Evolutionary conservation across 1,140 invertebrate genomes (phyloP), one percentile per base, ranked within the genome.

Genomic region (Papilio helenus): DNA sequence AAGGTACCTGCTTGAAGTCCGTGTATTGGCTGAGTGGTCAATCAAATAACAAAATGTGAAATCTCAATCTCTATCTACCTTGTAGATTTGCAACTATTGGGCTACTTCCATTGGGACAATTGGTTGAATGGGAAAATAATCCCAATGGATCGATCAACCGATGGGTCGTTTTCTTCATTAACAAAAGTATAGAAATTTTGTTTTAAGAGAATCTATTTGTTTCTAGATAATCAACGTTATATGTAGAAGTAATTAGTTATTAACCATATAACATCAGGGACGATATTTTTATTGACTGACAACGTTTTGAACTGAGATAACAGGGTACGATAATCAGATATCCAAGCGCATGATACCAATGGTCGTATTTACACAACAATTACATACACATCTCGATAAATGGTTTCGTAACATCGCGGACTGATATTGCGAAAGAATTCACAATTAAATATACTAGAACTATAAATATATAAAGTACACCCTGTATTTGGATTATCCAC

Each of bases 281-380:
- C 44, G 12, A 14, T 49, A 49, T 74, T 74, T 74, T 74, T 74
- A 74, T 74, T 74, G 72, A 16, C 39, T 49, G 72, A 74, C 51
- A 74, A 74, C 72, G 23, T 49, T 68, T 74, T 74, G 72, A 74
- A 74, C 72, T 44, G 20, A 74, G 72, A 74, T 74, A 74, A 74
- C 20, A 46, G 12, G n/a, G 72, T 4, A 26, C 23, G 72, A 74
- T 74, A 74, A 74, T 74, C 72, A 49, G 72, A 74, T 74, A 74
- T 46, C 72, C 20, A 44, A 74, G n/a, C 39, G 72, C 42, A 49
- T 74, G 72, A 74, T 74, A 74, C 72, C 39, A 26, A 74, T 23
- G 42, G 9, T 2, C 44, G 18, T 55, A 55, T 65, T 65, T 65
- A 68, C 20, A 74, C 72, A 44, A 46, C 44, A 20, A 51, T 74